phyloP scores from a whole-genome alignment of 2,888 invertebrate genomes.

The Disparrhopalites patrizii region DNA sequence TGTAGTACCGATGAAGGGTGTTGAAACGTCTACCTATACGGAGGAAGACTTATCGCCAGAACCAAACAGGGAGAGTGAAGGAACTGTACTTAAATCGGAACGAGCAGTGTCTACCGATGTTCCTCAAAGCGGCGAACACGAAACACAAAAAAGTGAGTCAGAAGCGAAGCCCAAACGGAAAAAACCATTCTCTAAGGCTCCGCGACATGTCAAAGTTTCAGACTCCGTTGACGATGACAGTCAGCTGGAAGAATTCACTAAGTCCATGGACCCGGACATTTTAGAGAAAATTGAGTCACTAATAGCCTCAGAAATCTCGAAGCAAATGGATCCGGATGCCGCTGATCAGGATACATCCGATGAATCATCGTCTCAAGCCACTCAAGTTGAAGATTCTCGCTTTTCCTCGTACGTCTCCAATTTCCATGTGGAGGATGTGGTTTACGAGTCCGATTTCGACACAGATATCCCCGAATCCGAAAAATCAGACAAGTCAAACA shows the following conservation, averaged over 20 bases:
- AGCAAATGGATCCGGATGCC: slow-evolving; percentile 4
- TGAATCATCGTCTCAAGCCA: slow-evolving; percentile 5
- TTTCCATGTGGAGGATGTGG: slow-evolving; percentile 6
- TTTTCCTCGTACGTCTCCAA: slow-evolving; percentile 1
- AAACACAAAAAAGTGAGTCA: neutral
- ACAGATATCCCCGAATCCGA: slow-evolving; percentile 1
- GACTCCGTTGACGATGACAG: neutral
- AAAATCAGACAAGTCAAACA: slow-evolving; percentile 11
- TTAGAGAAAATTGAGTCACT: slow-evolving; percentile 19
- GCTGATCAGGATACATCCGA: neutral
- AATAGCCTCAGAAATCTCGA: slow-evolving; percentile 15
- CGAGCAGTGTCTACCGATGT: neutral
- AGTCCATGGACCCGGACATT: slow-evolving; percentile 3
- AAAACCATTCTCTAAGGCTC: too few relatives aligned
- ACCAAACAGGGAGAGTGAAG: too few relatives aligned
- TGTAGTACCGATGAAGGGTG: too few relatives aligned
- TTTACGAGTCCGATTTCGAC: slow-evolving; percentile 24
- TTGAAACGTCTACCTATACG: too few relatives aligned
- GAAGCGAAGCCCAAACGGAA: too few relatives aligned
- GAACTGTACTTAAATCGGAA: too few relatives aligned
- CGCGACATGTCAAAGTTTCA: too few relatives aligned
- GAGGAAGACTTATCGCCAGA: too few relatives aligned
- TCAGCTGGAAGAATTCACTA: neutral
- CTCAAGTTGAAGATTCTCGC: slow-evolving; percentile 7
- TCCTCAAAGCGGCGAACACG: neutral